Base-by-base conservation (phyloP, 2,888 invertebrate species). In the Lissonota sp. region DNA sequence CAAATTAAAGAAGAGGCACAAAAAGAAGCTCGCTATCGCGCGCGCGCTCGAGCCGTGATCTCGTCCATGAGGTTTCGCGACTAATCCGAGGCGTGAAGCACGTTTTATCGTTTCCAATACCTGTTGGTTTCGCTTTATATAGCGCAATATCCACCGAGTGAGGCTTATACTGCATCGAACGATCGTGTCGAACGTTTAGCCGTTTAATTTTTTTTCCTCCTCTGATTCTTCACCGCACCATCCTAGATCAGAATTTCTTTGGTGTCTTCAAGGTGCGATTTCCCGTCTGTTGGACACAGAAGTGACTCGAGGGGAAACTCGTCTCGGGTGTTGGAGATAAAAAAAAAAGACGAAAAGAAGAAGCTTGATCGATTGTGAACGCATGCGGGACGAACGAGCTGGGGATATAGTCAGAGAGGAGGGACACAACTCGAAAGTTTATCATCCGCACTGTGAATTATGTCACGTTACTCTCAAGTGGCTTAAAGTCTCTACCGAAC, bases 51-150 rank as follows among this genome's bases (percentile, higher is more conserved):
- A n/a, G n/a, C n/a, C n/a, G n/a, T 63, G 75, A 71, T 76, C 72
- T 67, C 44, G 67, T 69, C 62, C 49, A n/a, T 14, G 64, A 60
- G 69, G 39, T 53, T 26, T 72, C 72, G 66, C 66, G 74, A 73
- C 80, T 85, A 85, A 84, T 84, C 81, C 69, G 77, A 80, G 86
- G 88, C 84, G 87, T 85, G 87, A 87, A 87, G 87, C 86, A 85
- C 86, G 86, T 89, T 87, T 87, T 86, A 87, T 87, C 86, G 86
- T 84, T 83, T 84, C 80, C 86, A 86, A 88, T 87, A 88, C 87
- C 88, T 87, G 87, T 88, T 87, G 86, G 87, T 86, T 86, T 85
- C 85, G 70, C 85, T 87, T 84, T 85, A 86, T 86, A 85, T 84
- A 85, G 84, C 69, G 79, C 37, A 64, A 42, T 66, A 62, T 60